Evolutionary conservation across 2,888 invertebrate genomes (phyloP).

Genomic region (Sinhomidia bicolor): DNA sequence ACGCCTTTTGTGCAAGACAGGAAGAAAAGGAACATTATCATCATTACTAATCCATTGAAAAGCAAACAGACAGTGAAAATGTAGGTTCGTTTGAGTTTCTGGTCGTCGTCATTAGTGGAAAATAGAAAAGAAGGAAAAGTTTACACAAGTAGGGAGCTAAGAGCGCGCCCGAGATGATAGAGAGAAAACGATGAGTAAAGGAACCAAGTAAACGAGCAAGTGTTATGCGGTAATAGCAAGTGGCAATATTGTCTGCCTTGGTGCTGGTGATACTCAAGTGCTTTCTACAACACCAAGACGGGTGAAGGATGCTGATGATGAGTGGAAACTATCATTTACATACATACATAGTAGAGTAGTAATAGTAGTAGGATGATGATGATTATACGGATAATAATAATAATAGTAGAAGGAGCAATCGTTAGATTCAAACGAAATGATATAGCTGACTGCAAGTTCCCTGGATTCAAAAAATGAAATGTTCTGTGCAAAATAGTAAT

Average conservation of each 20-base stretch:
- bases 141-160: conserved; percentile 39
- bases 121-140: not conserved
- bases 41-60: not conserved
- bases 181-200: not conserved
- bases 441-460: too few relatives aligned
- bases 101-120: conserved; percentile 53
- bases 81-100: conserved; percentile 1
- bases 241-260: conserved; percentile 46
- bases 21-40: too few relatives aligned
- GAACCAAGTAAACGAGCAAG: conserved; percentile 46
- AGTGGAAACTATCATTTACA: conserved; percentile 4
- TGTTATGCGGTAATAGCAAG: conserved; percentile 49
- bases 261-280: conserved; percentile 64
- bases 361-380: not conserved
- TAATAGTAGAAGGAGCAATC: too few relatives aligned
- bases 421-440: too few relatives aligned
- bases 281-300: conserved; percentile 50
- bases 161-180: too few relatives aligned
- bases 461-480: too few relatives aligned
- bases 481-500: too few relatives aligned
- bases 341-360: too few relatives aligned
- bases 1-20: not conserved
- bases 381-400: too few relatives aligned
- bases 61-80: not conserved
- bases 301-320: conserved; percentile 42